Evolutionary conservation across 1,140 invertebrate genomes (phyloP).

Genomic region (Sipha flava): DNA sequence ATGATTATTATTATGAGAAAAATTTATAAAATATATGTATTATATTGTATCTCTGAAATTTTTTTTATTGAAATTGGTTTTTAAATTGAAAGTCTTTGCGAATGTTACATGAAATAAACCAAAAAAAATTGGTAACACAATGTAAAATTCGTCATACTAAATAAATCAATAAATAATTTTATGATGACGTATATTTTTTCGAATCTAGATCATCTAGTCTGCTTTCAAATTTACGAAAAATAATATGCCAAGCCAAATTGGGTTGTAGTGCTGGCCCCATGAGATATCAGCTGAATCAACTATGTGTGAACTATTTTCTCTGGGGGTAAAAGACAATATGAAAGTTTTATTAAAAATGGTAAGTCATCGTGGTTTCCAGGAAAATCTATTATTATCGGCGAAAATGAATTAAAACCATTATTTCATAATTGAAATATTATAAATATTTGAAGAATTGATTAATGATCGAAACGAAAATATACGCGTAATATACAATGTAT

Average conservation of each 20-base stretch:
- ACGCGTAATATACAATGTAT: too few relatives aligned
- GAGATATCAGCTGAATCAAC: neutral
- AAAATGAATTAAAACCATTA: neutral
- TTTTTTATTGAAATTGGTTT: too few relatives aligned
- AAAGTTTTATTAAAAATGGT: neutral
- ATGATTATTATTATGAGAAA: too few relatives aligned
- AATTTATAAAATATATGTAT: too few relatives aligned
- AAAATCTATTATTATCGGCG: neutral
- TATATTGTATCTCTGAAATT: too few relatives aligned
- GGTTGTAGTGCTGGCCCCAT: neutral
- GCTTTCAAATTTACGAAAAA: neutral
- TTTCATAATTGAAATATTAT: too few relatives aligned
- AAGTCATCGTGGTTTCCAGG: neutral
- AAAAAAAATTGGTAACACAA: neutral
- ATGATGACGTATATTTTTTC: neutral
- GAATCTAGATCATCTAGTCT: neutral
- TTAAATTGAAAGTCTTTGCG: neutral
- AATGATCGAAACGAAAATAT: too few relatives aligned
- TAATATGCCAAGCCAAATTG: constrained; percentile 18
- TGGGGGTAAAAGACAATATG: neutral
- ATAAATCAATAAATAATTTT: constrained; percentile 2
- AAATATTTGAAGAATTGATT: too few relatives aligned
- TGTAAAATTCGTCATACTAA: neutral
- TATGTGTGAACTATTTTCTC: neutral
- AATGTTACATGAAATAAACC: neutral